Evolutionary conservation across 2,797 vertebrate species (phyloP).

Genomic region (Sus cebifrons): DNA sequence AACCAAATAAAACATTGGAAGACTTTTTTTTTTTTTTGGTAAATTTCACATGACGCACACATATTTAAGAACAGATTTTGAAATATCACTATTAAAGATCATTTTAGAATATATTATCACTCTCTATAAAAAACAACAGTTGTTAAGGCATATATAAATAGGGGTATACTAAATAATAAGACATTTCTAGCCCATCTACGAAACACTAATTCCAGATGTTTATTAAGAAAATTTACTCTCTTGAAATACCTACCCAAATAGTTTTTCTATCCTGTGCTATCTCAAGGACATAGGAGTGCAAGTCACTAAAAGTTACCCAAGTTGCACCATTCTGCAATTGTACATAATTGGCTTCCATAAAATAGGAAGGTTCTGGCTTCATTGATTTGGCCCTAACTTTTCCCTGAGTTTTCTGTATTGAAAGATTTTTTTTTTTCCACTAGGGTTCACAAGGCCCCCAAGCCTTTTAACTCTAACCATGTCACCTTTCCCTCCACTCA

Average conservation of each 20-base stretch:
- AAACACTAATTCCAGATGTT: constrained; percentile 76
- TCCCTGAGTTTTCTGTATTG: neutral
- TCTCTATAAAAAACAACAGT: constrained; percentile 83
- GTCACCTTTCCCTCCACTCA: constrained; percentile 2
- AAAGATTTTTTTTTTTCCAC: constrained; percentile 29
- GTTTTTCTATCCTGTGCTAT: neutral
- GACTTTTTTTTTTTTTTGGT: neutral
- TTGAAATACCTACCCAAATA: neutral
- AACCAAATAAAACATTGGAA: constrained; percentile 46
- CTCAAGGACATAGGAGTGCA: neutral
- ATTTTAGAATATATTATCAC: constrained; percentile 89
- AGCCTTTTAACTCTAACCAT: constrained; percentile 1
- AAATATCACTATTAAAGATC: constrained; percentile 90
- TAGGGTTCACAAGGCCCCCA: neutral
- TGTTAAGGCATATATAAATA: constrained; percentile 87
- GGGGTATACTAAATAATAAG: constrained; percentile 81
- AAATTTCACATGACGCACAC: constrained; percentile 79
- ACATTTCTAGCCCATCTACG: constrained; percentile 68
- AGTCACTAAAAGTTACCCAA: neutral
- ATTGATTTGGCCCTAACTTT: neutral
- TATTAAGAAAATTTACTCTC: constrained; percentile 62
- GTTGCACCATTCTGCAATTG: neutral
- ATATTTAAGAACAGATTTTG: constrained; percentile 88
- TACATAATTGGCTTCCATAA: neutral
- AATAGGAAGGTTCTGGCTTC: neutral